Evolutionary conservation across 2,888 invertebrate genomes (phyloP), one percentile per base, ranked within the genome.

Genomic region (Uloborus plumipes): DNA sequence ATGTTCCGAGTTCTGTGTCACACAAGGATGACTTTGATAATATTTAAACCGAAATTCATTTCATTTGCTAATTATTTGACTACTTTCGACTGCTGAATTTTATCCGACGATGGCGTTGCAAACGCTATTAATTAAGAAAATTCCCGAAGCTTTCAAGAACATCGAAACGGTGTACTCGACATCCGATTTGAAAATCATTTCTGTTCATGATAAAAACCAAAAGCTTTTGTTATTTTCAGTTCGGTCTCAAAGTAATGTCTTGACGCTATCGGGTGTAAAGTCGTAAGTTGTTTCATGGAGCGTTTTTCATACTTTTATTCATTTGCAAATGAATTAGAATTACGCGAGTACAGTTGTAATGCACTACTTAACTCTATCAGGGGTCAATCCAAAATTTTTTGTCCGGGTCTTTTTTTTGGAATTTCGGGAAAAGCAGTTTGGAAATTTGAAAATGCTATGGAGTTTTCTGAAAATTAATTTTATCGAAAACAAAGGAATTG

Each of bases 121-220:
- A 50, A 69, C 64, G 2, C 58, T 80, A 18, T 47, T 80, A 58
- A 20, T 80, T 15, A 80, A 74, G 49, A 47, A 74, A 31, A 49
- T 80, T n/a, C 55, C 67, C 6, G 53, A 69, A 62, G 69, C 61
- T 11, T 55, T 26, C 39, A 55, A 62, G 13, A 62, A 22, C 47
- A 69, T 74, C 15, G 16, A 50, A 39, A 55, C 50, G 26, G 73
- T 74, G 22, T 31, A 47, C 18, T 39, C 80, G 16, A 74, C 80
- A 16, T 55, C 64, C 1, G 69, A 80, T 62, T 58, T 74, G 67
- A 80, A 74, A 55, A 20, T 80, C 1, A 47, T 80, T 1, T n/a
- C 62, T 50, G 51, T 80, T 22, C 62, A 74, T 22, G 50, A 62
- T 50, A 55, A 49, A n/a, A 47, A 55, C 51, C 26, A 67, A 15